Percentiles rank a stretch among this genome's conserved stretches.
These are phyloP conservation scores for Nephrotoma flavescens DNA, from an alignment of 2,888 invertebrate genomes.

Conservation along the genomic window DNA sequence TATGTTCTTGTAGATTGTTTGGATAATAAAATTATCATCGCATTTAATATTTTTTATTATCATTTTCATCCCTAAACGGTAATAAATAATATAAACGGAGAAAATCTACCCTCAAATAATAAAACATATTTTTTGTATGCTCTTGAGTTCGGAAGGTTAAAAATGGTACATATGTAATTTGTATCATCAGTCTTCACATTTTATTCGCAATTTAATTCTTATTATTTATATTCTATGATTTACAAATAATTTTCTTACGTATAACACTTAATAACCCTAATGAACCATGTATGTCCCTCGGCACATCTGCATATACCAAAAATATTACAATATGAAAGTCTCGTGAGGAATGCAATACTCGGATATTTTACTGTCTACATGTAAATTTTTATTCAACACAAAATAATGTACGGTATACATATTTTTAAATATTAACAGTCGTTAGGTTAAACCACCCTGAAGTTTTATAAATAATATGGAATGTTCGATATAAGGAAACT, in stretches of 20 bases:
- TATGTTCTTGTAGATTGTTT: background rate
- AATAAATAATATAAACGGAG: background rate
- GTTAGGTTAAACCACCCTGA: too few relatives aligned
- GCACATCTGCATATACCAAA: too few relatives aligned
- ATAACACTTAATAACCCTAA: background rate
- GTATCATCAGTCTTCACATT: background rate
- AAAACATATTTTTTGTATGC: background rate
- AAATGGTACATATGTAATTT: background rate
- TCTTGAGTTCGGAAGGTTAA: background rate
- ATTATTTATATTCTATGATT: background rate
- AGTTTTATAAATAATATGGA: too few relatives aligned
- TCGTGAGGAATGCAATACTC: too few relatives aligned
- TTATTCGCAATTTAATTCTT: background rate
- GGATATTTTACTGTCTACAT: too few relatives aligned
- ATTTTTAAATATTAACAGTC: too few relatives aligned
- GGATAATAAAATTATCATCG: background rate
- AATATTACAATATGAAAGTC: too few relatives aligned
- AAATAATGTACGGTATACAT: too few relatives aligned
- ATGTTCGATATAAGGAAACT: too few relatives aligned
- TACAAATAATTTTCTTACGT: background rate
- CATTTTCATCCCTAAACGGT: background rate
- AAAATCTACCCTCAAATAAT: background rate
- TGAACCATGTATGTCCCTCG: too few relatives aligned
- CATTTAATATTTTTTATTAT: background rate
- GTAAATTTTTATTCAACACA: too few relatives aligned